Evolutionary conservation across 2,113 vertebrate genomes (phyloP).

Genomic region (Cepphus grylle): DNA sequence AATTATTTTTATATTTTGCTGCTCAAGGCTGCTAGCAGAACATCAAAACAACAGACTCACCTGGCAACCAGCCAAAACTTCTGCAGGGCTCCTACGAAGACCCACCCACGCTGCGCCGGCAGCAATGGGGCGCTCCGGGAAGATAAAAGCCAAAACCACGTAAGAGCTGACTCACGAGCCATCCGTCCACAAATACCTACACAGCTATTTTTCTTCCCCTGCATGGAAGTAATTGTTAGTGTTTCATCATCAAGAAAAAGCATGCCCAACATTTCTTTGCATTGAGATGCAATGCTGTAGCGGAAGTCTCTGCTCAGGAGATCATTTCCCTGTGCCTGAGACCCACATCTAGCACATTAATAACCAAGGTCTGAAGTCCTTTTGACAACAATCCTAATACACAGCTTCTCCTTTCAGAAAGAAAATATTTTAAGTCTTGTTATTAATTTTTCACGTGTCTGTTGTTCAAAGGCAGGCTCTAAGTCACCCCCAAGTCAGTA

Average conservation of each 20-base stretch:
- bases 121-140: background rate
- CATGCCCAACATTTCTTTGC: background rate
- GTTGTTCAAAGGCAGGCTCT: background rate
- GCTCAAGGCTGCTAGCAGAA: background rate
- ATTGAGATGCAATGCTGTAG: background rate
- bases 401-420: background rate
- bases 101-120: fast-evolving
- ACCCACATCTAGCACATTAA: background rate
- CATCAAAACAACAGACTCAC: fast-evolving
- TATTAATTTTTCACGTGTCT: background rate
- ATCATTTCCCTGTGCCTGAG: background rate
- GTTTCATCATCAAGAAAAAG: background rate
- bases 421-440: background rate
- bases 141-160: background rate
- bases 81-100: background rate
- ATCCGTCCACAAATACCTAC: background rate
- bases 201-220: background rate
- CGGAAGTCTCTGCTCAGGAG: background rate
- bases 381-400: background rate
- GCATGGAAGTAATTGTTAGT: background rate
- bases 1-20: background rate
- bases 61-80: background rate
- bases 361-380: background rate
- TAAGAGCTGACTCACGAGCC: background rate
- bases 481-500: background rate